Evolutionary conservation across 2,113 vertebrate genomes (phyloP).

Genomic region (Ochotona princeps): DNA sequence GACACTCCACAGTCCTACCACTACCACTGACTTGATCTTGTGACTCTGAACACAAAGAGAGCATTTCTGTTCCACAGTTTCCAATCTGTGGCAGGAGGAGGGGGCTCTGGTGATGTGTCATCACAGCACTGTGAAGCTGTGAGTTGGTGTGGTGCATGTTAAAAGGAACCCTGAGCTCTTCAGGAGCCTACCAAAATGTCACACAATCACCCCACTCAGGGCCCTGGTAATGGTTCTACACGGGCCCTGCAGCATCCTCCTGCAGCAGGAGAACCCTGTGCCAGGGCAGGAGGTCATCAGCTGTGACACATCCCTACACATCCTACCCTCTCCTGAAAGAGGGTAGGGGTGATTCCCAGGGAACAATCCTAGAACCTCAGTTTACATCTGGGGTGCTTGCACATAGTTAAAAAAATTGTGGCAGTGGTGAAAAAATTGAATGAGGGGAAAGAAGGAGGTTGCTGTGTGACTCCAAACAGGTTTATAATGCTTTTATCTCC

Average conservation of each 20-base stretch:
- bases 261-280: not conserved
- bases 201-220: not conserved
- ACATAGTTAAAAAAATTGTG: slow-evolving; percentile 5
- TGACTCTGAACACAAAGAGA: not conserved
- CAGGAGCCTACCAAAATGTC: not conserved
- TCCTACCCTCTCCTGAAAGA: not conserved
- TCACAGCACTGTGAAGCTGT: not conserved
- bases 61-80: not conserved
- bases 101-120: not conserved
- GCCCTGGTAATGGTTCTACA: not conserved
- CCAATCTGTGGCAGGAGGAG: not conserved
- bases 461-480: not conserved
- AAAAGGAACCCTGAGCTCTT: not conserved
- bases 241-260: not conserved
- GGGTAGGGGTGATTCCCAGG: not conserved
- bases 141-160: not conserved
- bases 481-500: not conserved
- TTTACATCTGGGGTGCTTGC: not conserved
- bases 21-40: not conserved
- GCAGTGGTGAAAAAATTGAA: not conserved
- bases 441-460: not conserved
- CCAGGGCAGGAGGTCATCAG: not conserved
- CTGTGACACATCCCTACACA: not conserved
- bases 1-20: not conserved
- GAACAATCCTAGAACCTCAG: not conserved